Percentiles rank a stretch among this genome's conserved stretches.
Conservation (phyloP, 2,113 vertebrate species). For the Siniperca chuatsi region DNA sequence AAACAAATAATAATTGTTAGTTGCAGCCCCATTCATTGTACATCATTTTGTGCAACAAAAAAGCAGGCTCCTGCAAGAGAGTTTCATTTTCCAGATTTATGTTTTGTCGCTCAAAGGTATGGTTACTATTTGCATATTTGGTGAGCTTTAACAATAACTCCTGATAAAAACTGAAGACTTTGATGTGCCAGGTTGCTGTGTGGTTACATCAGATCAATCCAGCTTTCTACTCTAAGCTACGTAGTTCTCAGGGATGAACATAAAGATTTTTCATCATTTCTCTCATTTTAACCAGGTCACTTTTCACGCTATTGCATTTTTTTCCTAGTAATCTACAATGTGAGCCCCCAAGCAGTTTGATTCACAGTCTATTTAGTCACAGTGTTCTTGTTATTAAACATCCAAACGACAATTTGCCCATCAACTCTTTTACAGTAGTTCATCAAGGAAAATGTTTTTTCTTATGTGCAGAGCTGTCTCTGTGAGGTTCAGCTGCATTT, state of each 20-base stretch:
- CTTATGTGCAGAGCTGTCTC: constrained; percentile 38
- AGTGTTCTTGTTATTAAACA: constrained; percentile 58
- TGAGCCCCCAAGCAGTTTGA: constrained; percentile 20
- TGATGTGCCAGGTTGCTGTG: constrained; percentile 71
- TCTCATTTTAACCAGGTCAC: constrained; percentile 49
- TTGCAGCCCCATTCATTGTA: not conserved
- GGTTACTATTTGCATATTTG: constrained; percentile 55
- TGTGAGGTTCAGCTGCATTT: constrained; percentile 30
- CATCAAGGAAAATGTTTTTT: constrained; percentile 66
- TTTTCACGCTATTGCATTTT: constrained; percentile 40
- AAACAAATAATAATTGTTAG: not conserved
- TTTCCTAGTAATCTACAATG: constrained; percentile 18
- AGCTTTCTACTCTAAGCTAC: constrained; percentile 37
- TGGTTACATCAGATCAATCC: constrained; percentile 74
- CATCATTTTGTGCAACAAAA: not conserved
- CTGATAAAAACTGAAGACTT: constrained; percentile 52
- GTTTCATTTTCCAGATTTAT: constrained; percentile 8
- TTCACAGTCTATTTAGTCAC: constrained; percentile 47
- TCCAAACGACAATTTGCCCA: constrained; percentile 51
- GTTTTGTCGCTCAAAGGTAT: constrained; percentile 45
- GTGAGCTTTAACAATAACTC: constrained; percentile 29
- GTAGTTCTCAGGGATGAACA: constrained; percentile 44
- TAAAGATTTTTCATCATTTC: constrained; percentile 48
- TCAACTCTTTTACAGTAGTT: constrained; percentile 51
- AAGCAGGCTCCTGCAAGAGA: not conserved